Evolutionary conservation across 2,888 invertebrate genomes (phyloP).

Genomic region (Noctua janthina): DNA sequence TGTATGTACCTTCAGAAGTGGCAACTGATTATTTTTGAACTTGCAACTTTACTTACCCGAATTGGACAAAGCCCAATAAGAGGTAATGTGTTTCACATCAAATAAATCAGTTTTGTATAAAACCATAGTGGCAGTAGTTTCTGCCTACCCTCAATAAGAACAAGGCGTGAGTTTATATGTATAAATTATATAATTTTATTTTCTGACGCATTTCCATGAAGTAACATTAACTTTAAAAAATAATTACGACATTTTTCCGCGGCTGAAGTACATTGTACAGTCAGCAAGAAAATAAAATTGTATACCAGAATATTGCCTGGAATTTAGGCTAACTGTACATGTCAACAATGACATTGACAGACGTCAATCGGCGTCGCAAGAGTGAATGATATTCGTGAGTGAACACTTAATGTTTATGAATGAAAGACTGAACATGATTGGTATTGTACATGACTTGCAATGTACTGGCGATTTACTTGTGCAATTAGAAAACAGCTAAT

Average conservation of each 20-base stretch:
- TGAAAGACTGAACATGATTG: conserved; percentile 71
- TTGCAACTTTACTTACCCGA: not conserved
- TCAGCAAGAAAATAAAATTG: conserved; percentile 8
- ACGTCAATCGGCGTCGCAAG: conserved; percentile 42
- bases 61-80: no score
- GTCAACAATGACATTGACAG: conserved; percentile 32
- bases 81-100: not conserved
- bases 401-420: conserved; percentile 66
- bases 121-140: not conserved
- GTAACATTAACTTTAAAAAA: conserved; percentile 27
- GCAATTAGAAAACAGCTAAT: conserved; percentile 23
- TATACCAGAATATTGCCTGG: conserved; percentile 22
- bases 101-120: conserved; percentile 17
- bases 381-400: conserved; percentile 61
- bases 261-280: conserved; percentile 48
- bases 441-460: conserved; percentile 52
- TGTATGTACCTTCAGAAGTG: not conserved
- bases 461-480: conserved; percentile 45
- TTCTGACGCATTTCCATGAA: not conserved
- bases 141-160: not conserved
- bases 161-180: not conserved
- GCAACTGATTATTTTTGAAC: not conserved
- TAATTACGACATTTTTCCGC: conserved; percentile 36
- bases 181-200: conserved; percentile 7
- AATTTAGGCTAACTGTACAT: conserved; percentile 33